These are phyloP conservation scores for Epizoanthus illoricatus DNA, from an alignment of 92 coral and sea anemone genomes.

Conservation along the genomic window DNA sequence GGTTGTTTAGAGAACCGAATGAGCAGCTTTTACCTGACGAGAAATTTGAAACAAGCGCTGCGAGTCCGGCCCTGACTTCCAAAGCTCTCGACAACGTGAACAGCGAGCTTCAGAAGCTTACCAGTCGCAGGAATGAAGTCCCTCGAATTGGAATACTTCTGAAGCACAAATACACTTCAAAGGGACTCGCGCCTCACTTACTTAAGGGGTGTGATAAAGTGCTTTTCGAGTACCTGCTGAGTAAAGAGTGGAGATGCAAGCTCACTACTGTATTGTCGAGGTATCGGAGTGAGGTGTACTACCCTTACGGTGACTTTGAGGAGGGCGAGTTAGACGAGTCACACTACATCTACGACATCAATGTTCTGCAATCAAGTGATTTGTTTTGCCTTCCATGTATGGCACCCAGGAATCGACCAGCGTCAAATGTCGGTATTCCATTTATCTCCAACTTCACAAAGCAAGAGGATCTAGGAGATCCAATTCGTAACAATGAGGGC, in stretches of 20 bases:
- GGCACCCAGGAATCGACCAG: background rate
- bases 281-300: slow-evolving; percentile 32
- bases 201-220: slow-evolving; percentile 65
- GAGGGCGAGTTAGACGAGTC: slow-evolving; percentile 56
- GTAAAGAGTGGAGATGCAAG: slow-evolving; percentile 57
- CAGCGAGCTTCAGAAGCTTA: slow-evolving; percentile 49
- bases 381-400: background rate
- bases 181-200: slow-evolving; percentile 54
- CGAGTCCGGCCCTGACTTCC: slow-evolving; percentile 44
- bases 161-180: slow-evolving; percentile 55
- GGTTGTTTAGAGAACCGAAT: background rate
- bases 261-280: slow-evolving; percentile 56
- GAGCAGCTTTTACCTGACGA: slow-evolving; percentile 25
- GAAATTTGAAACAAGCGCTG: slow-evolving; percentile 56
- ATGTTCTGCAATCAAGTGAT: background rate
- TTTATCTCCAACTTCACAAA: slow-evolving; percentile 54
- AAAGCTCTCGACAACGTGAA: slow-evolving; percentile 49
- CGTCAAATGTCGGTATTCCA: slow-evolving; percentile 49
- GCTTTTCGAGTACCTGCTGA: slow-evolving; percentile 47
- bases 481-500: slow-evolving; percentile 53
- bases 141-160: slow-evolving; percentile 55
- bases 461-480: slow-evolving; percentile 29
- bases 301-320: slow-evolving; percentile 25
- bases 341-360: slow-evolving; percentile 53
- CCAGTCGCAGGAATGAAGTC: background rate